Evolutionary conservation across 1,140 invertebrate genomes (phyloP).

Genomic region (Augochlora pura): DNA sequence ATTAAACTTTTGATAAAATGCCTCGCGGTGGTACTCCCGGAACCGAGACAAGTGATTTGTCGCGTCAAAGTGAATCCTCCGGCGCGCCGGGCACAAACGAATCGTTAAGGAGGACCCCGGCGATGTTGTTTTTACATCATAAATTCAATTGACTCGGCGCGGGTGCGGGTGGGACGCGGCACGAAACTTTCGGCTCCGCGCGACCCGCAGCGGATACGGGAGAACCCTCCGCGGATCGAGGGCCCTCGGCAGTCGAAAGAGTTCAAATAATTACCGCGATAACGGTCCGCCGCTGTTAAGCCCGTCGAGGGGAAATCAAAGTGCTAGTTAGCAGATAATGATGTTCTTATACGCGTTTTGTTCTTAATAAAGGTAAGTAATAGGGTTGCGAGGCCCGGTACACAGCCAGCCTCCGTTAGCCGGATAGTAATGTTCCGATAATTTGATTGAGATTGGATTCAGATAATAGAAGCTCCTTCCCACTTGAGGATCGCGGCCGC

Average conservation of each 20-base stretch:
- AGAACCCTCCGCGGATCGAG: not conserved
- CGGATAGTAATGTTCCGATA: too few species aligned
- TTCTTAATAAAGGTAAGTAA: too few species aligned
- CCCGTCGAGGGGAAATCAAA: not conserved
- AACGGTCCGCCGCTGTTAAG: not conserved
- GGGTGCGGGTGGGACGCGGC: too few species aligned
- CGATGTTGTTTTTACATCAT: conserved; percentile 29
- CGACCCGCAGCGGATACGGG: too few species aligned
- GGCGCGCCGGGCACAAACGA: conserved; percentile 36
- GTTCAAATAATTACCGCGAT: not conserved
- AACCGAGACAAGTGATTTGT: conserved; percentile 57
- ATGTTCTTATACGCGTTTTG: not conserved
- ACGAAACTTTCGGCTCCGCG: not conserved
- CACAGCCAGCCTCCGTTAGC: too few species aligned
- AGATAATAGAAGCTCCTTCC: too few species aligned
- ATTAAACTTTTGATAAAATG: conserved; percentile 67
- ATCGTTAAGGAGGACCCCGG: conserved; percentile 30
- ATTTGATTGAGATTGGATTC: too few species aligned
- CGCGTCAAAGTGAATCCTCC: conserved; percentile 56
- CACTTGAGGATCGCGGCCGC: too few species aligned
- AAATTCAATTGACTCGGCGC: conserved; percentile 20
- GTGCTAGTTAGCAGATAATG: not conserved
- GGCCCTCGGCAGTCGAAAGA: too few species aligned
- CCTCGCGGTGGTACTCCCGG: conserved; percentile 42
- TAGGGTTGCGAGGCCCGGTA: too few species aligned